These are phyloP conservation scores for Poecile atricapillus DNA, from an alignment of 2,113 vertebrate genomes.

Conservation along the genomic window DNA sequence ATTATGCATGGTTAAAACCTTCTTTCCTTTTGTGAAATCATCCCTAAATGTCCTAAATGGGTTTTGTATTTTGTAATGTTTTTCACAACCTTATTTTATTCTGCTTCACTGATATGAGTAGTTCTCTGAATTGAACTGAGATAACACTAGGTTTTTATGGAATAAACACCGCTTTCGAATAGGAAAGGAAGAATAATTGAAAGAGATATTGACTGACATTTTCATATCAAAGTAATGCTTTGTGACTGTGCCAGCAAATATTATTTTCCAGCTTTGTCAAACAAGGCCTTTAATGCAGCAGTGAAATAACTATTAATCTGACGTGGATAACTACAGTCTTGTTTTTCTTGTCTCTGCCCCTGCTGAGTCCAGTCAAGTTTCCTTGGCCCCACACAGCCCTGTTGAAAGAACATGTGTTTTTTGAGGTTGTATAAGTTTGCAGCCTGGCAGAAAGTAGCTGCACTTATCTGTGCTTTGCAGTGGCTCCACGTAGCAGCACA, in stretches of 20 bases:
- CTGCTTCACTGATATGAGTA: not conserved
- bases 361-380: not conserved
- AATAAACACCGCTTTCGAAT: not conserved
- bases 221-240: constrained; percentile 60
- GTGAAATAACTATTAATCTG: constrained; percentile 27
- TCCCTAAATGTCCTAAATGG: not conserved
- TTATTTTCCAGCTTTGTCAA: constrained; percentile 38
- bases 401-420: not conserved
- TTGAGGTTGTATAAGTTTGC: not conserved
- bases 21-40: not conserved
- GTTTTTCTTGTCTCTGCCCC: constrained; percentile 8
- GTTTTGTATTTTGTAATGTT: not conserved
- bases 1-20: not conserved
- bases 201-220: constrained; percentile 55
- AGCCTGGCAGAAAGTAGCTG: not conserved
- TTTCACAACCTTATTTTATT: constrained; percentile 4
- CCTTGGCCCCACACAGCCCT: not conserved
- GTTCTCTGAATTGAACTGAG: constrained; percentile 11
- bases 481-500: not conserved
- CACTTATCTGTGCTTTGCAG: constrained; percentile 30
- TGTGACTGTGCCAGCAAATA: constrained; percentile 33
- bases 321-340: not conserved
- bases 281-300: constrained; percentile 26
- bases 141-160: not conserved
- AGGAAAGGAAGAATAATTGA: constrained; percentile 35